phyloP scores from a whole-genome alignment of 2,797 vertebrate species.

The Girardinus metallicus region DNA sequence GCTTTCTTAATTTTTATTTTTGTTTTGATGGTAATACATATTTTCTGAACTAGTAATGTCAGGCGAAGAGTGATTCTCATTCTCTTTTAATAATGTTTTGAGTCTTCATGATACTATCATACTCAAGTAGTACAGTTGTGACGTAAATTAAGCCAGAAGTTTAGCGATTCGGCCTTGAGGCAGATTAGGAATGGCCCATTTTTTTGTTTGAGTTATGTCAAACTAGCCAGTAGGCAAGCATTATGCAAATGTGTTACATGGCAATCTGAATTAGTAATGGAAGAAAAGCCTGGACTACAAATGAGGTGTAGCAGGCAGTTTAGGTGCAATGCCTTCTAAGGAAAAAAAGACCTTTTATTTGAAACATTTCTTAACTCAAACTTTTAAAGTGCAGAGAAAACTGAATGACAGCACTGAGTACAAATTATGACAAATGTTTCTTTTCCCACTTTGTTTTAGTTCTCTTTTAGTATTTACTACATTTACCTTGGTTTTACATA shows the following conservation, averaged over 20 bases:
- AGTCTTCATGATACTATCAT: not conserved
- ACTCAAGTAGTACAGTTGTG: not conserved
- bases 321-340: not conserved
- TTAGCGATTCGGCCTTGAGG: constrained; percentile 3
- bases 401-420: not conserved
- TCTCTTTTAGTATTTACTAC: not conserved
- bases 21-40: not conserved
- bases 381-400: not conserved
- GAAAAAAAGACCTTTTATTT: not conserved
- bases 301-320: not conserved
- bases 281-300: constrained; percentile 11
- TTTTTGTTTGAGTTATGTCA: constrained; percentile 14
- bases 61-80: no score
- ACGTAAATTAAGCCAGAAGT: not conserved
- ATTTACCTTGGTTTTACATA: not conserved
- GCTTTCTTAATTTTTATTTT: not conserved
- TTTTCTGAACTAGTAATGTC: not conserved
- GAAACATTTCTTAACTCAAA: not conserved
- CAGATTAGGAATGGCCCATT: not conserved
- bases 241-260: constrained; percentile 20
- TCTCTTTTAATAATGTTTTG: not conserved
- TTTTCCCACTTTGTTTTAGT: not conserved
- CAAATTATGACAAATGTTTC: not conserved
- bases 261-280: constrained; percentile 10
- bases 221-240: constrained; percentile 11